Evolutionary conservation across 2,888 invertebrate species (phyloP), one percentile per base, ranked within the genome.

Genomic region (Nemotelus nigrinus): DNA sequence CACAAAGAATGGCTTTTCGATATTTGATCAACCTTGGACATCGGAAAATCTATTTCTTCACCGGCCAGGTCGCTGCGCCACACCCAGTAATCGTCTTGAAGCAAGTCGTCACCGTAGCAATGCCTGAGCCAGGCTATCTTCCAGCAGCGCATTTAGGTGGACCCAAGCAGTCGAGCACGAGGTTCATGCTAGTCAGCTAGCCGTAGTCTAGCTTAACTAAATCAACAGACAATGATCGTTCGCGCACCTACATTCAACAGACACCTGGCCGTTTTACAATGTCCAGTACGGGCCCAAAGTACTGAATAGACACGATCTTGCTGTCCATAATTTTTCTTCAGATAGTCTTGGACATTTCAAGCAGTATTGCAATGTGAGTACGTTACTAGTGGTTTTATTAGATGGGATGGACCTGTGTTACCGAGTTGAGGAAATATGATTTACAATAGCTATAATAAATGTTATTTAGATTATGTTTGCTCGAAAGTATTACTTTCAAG

Each of bases 1-100:
- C 71, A 79, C 77, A 25, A 63, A 48, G 74, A 60, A 74, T 60
- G 70, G 43, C 7, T 70, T 70, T 53, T 77, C 60, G 78, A 74
- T 77, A 77, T 79, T 78, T 72, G 78, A 78, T 79, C 79, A 79
- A 79, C 79, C 79, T 79, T 79, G 79, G 79, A 79, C 79, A 79
- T 79, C 79, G 67, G 75, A 71, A 79, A 76, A 78, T 79, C 79
- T 63, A 79, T 76, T 79, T 77, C 72, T 70, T 79, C 72, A 77
- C 77, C 80, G 76, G 77, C 75, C 25, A 25, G 25, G 25, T 25
- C 25, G 58, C 71, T 65, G n/a, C 71, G 78, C 79, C 76, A 76
- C 76, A 76, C 76, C 76, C 76, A 65, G 53, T 47, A 45, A 76
- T 76, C 74, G 60, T 72, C 57, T 72, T 55, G 44, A 47, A 41